Conservation (phyloP, 92 coral and sea anemone species). For the Isaurus tuberculatus region DNA sequence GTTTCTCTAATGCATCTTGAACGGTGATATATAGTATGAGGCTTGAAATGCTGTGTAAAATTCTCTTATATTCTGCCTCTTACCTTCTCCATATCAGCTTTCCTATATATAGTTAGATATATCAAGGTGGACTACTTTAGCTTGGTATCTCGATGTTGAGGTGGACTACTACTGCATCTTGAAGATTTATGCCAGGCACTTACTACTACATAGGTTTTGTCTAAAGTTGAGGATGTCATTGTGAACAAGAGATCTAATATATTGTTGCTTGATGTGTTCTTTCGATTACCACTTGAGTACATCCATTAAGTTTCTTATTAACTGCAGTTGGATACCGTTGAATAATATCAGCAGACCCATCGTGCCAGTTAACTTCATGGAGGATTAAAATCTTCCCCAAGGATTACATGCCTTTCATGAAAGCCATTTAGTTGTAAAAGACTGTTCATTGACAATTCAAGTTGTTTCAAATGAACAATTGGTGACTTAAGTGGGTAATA, state of each 20-base stretch:
- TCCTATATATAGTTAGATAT: constrained; percentile 24
- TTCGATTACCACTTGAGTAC: constrained; percentile 35
- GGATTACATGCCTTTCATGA: constrained; percentile 21
- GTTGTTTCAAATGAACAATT: background rate
- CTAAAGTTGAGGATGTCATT: constrained; percentile 35
- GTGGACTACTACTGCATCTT: constrained; percentile 32
- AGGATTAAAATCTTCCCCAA: background rate
- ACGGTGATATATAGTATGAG: too few relatives aligned
- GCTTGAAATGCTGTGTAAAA: background rate
- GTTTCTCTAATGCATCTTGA: too few relatives aligned
- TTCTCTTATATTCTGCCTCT: background rate
- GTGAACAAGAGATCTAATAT: constrained; percentile 45
- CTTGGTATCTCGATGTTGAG: constrained; percentile 31
- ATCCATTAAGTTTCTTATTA: constrained; percentile 21
- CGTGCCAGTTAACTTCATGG: constrained; percentile 18
- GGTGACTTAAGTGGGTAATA: constrained; percentile 30
- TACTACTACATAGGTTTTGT: constrained; percentile 45
- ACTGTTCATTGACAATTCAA: constrained; percentile 6
- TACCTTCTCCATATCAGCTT: constrained; percentile 42
- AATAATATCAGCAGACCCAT: background rate
- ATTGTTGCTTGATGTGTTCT: constrained; percentile 31
- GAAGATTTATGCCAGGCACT: constrained; percentile 35
- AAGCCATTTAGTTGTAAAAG: background rate
- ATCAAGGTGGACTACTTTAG: constrained; percentile 26
- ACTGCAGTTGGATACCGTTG: constrained; percentile 24